phyloP scores from a whole-genome alignment of 2,113 vertebrate genomes.

The Lepisosteus osseus region DNA sequence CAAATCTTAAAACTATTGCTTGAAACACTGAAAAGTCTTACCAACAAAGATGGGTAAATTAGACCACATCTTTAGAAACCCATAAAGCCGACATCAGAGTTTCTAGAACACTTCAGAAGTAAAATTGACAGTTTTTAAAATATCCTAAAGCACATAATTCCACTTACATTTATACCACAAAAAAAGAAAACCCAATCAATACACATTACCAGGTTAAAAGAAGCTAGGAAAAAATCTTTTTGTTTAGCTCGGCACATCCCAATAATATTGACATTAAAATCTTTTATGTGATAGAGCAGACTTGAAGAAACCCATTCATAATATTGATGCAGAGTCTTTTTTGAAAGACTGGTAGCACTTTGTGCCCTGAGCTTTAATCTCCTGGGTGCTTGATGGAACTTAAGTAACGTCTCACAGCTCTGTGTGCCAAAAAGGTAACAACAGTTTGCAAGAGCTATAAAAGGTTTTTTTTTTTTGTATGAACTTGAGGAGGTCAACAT shows the following conservation, averaged over 20 bases:
- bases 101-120: conserved; percentile 21
- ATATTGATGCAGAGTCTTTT: conserved; percentile 54
- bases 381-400: conserved; percentile 57
- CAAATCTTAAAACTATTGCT: too few relatives aligned
- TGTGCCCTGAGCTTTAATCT: conserved; percentile 68
- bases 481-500: too few relatives aligned
- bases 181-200: conserved; percentile 63
- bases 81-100: conserved; percentile 9
- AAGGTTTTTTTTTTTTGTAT: too few relatives aligned
- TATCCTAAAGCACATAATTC: conserved; percentile 14
- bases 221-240: conserved; percentile 54
- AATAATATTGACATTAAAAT: conserved; percentile 64
- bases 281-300: conserved; percentile 52
- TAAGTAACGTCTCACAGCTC: conserved; percentile 55
- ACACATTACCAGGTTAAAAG: conserved; percentile 75
- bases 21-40: too few relatives aligned
- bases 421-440: conserved; percentile 50
- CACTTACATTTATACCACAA: conserved; percentile 24
- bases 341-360: conserved; percentile 40
- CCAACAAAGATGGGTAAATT: too few relatives aligned
- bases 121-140: conserved; percentile 16
- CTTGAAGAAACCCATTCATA: conserved; percentile 55
- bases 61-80: too few relatives aligned
- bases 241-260: conserved; percentile 58
- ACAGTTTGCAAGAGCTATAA: neutral